phyloP scores from a whole-genome alignment of 2,113 vertebrate genomes.

The Noctilio leporinus region DNA sequence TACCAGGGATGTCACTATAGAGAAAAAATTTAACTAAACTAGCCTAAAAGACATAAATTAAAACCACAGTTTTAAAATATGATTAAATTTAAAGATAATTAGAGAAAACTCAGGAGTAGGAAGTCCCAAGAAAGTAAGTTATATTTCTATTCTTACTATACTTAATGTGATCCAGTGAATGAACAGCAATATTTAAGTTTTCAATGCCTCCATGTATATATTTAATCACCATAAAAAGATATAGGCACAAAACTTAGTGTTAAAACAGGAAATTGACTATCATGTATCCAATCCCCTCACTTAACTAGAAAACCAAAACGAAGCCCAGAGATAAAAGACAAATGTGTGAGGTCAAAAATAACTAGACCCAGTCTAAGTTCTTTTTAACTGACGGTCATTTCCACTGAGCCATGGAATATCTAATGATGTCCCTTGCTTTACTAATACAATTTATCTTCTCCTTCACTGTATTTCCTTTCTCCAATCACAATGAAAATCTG shows the following conservation, averaged over 20 bases:
- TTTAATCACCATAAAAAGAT: background rate
- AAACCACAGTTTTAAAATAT: background rate
- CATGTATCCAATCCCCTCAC: background rate
- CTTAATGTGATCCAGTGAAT: background rate
- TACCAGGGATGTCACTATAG: background rate
- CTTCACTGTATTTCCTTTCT: background rate
- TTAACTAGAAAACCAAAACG: background rate
- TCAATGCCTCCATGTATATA: background rate
- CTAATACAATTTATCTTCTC: background rate
- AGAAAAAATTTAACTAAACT: slow-evolving; percentile 10
- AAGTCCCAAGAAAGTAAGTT: background rate
- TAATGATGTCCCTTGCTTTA: background rate
- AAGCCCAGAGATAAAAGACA: background rate
- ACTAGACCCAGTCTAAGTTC: background rate
- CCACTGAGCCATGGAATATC: background rate
- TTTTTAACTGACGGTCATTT: background rate
- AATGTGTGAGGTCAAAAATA: background rate
- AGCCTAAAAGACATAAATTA: background rate
- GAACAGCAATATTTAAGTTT: background rate
- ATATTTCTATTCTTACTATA: background rate
- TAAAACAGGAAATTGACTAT: slow-evolving; percentile 8
- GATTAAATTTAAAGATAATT: background rate
- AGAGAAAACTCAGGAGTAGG: background rate
- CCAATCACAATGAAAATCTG: background rate
- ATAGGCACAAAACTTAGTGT: background rate